Conservation (phyloP, 2,797 vertebrate species). For the Mormyrus proboscirostris region DNA sequence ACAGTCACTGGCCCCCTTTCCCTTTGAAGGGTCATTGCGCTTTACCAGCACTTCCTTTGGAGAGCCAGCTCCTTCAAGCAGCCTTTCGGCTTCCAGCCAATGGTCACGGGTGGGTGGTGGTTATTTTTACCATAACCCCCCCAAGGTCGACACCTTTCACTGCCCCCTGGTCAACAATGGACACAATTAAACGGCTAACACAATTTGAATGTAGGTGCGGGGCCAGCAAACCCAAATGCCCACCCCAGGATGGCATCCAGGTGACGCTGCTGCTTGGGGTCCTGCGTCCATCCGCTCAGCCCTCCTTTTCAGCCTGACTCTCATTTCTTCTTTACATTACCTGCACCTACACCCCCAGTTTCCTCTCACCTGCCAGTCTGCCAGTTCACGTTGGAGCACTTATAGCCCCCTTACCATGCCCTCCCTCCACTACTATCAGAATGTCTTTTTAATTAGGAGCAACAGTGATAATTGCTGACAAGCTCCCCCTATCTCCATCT, state of each 20-base stretch:
- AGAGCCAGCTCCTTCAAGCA: background rate
- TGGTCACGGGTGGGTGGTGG: background rate
- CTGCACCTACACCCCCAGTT: constrained; percentile 4
- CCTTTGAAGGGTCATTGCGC: background rate
- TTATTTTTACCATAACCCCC: background rate
- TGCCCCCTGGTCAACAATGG: background rate
- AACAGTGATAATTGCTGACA: constrained; percentile 25
- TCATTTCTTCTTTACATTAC: background rate
- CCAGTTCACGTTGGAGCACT: constrained; percentile 41
- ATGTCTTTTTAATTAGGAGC: constrained; percentile 35
- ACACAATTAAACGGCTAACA: background rate
- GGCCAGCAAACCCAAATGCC: background rate
- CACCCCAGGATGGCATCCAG: background rate
- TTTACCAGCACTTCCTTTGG: background rate
- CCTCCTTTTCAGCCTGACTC: background rate
- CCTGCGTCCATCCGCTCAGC: background rate
- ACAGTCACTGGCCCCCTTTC: background rate
- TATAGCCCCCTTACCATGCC: constrained; percentile 13
- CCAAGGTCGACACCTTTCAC: background rate
- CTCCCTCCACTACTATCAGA: constrained; percentile 21
- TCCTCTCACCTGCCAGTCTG: constrained; percentile 38
- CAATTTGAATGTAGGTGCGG: background rate
- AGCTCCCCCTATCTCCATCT: constrained; percentile 11
- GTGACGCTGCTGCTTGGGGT: background rate
- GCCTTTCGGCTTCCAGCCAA: background rate